Base-by-base conservation (phyloP, 2,797 vertebrate genomes). In the Enteromius mattozi region DNA sequence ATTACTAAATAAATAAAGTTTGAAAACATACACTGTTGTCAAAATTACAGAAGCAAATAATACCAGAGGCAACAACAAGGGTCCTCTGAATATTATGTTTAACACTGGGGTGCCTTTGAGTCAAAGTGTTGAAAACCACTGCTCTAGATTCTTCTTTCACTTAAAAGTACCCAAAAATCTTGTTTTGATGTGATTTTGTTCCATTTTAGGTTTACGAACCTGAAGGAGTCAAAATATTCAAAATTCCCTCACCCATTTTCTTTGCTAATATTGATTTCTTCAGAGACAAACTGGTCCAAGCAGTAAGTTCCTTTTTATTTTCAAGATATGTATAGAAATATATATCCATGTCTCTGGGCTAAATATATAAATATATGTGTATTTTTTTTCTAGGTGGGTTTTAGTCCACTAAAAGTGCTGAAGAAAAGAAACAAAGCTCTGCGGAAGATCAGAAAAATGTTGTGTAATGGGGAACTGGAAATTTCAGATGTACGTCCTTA, bases 191-290 rank as follows among this genome's bases (percentile, higher is more conserved):
- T 1, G 9, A 19, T 56, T 30, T 66, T 14, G 33, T 5, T 9
- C 74, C 16, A 83, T 75, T 89, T 0, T 85, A 99, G 97, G 94
- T 96, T 30, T 95, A 94, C 54, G 97, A 98, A 89, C 96, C 95
- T 17, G 95, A 96, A 6, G 97, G 97, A 85, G 95, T 98, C 86
- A 97, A 95, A 92, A 97, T 99, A 90, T 98, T 99, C 93, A 95
- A 94, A 91, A 98, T 98, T n/a, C 95, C 97, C 0, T 95, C 97
- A 40, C 97, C 97, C 0, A 95, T 99, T 87, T 99, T 98, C 91
- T 99, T 99, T 5, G 98, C 97, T 88, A 99, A 99, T 88, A 94
- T 96, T 65, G 92, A 96, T 6, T 98, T 97, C 93, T 97, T 99
- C 88, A 95, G 92, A 88, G 94, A 91, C 84, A 99, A 98, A 87